These are phyloP conservation scores for Aspiorhynchus laticeps DNA, from an alignment of 2,113 vertebrate species.

Conservation along the genomic window DNA sequence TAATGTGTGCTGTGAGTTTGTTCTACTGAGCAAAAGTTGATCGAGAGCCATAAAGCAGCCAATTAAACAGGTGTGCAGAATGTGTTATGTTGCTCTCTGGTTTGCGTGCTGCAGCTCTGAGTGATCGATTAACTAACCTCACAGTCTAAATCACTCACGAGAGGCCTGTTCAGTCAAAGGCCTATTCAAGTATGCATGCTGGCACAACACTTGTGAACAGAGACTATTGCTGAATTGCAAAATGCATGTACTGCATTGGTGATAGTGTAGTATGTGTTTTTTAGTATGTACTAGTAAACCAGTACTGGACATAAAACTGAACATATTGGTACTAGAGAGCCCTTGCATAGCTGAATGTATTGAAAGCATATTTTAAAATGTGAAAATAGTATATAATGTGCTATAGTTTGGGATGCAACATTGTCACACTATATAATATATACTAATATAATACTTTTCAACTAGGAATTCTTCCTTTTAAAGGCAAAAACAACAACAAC, in stretches of 20 bases:
- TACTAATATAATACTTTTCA: background rate
- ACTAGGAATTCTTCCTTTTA: background rate
- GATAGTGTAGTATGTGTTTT: background rate
- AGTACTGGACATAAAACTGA: background rate
- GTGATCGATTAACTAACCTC: slow-evolving; percentile 20
- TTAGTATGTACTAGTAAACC: no score
- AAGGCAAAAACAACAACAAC: background rate
- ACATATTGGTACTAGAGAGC: background rate
- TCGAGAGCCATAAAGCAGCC: slow-evolving; percentile 13
- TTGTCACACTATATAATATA: background rate
- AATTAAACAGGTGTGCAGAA: slow-evolving; percentile 33
- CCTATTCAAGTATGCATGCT: no score
- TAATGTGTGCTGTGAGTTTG: slow-evolving; percentile 32
- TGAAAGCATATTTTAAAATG: background rate
- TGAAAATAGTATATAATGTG: background rate
- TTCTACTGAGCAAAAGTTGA: slow-evolving; percentile 16
- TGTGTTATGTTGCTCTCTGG: slow-evolving; percentile 1
- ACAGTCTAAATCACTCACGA: background rate
- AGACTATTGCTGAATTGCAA: slow-evolving; percentile 27
- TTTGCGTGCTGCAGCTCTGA: background rate
- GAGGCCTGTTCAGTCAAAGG: background rate
- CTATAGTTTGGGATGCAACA: background rate
- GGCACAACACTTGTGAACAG: slow-evolving; percentile 10
- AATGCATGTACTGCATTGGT: background rate
- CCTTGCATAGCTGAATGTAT: background rate